Percentiles rank a stretch among this genome's conserved stretches.
phyloP scores from a whole-genome alignment of 2,797 vertebrate species.

The Capromys pilorides region DNA sequence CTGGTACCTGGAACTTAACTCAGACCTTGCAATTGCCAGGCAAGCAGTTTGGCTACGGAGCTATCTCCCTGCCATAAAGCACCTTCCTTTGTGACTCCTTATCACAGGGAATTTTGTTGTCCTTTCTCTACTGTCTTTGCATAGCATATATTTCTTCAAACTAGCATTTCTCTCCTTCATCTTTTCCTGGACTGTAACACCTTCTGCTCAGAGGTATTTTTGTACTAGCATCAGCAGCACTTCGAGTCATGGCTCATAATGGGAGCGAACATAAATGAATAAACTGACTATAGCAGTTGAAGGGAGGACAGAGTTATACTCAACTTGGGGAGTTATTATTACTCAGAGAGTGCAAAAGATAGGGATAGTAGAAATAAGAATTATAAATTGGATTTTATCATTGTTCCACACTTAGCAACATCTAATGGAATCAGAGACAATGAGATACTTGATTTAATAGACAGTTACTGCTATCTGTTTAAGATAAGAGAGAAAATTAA shows the following conservation, averaged over 20 bases:
- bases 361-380: background rate
- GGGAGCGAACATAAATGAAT: constrained; percentile 12
- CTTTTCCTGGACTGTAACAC: background rate
- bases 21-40: too few species aligned
- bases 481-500: constrained; percentile 53
- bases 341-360: background rate
- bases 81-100: background rate
- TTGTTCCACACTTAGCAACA: constrained; percentile 39
- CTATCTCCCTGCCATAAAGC: too few species aligned
- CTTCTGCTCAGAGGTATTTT: background rate
- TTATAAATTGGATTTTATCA: constrained; percentile 49
- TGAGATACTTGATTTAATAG: constrained; percentile 51
- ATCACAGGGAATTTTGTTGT: background rate
- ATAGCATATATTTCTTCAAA: background rate
- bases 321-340: background rate
- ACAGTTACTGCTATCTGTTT: constrained; percentile 8
- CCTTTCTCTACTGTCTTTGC: constrained; percentile 4
- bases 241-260: background rate
- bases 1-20: too few species aligned
- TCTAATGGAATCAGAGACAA: background rate
- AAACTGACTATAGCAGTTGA: background rate
- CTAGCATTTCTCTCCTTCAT: background rate
- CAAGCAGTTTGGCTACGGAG: too few species aligned
- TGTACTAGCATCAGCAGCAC: background rate
- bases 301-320: background rate